These are phyloP conservation scores for Euschistus heros DNA, from an alignment of 1,140 invertebrate genomes.

Conservation along the genomic window DNA sequence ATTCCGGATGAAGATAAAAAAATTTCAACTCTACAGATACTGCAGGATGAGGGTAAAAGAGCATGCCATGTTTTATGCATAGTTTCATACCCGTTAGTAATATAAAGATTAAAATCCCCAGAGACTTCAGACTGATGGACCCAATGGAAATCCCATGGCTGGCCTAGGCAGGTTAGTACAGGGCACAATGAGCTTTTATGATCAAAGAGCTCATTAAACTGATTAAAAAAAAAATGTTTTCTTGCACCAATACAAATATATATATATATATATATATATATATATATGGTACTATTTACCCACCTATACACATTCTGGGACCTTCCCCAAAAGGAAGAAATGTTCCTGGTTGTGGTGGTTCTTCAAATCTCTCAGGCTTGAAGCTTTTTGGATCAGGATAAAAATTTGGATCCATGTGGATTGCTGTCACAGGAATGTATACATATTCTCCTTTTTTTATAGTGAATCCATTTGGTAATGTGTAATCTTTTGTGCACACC, in stretches of 20 bases:
- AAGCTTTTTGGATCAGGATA: slow-evolving; percentile 51
- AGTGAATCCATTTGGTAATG: not conserved
- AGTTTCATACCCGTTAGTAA: too few species aligned
- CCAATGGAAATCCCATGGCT: too few species aligned
- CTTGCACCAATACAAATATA: not conserved
- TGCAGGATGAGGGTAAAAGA: too few species aligned
- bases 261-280: not conserved
- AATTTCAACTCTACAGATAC: too few species aligned
- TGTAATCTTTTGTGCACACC: not conserved
- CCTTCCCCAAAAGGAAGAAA: slow-evolving; percentile 53
- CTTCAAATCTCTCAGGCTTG: slow-evolving; percentile 52
- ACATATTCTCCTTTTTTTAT: slow-evolving; percentile 41
- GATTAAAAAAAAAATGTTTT: not conserved
- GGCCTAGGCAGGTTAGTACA: too few species aligned
- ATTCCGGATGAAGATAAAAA: too few species aligned
- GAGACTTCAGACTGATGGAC: not conserved
- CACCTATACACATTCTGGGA: slow-evolving; percentile 44
- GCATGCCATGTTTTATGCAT: too few species aligned
- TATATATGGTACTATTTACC: not conserved
- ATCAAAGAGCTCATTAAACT: not conserved
- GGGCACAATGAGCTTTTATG: too few species aligned
- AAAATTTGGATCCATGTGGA: slow-evolving; percentile 40
- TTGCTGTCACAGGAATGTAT: slow-evolving; percentile 33
- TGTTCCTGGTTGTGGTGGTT: slow-evolving; percentile 31
- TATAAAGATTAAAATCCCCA: not conserved